These are phyloP conservation scores for Azemiops feae DNA, from an alignment of 2,113 vertebrate genomes.

Conservation along the genomic window DNA sequence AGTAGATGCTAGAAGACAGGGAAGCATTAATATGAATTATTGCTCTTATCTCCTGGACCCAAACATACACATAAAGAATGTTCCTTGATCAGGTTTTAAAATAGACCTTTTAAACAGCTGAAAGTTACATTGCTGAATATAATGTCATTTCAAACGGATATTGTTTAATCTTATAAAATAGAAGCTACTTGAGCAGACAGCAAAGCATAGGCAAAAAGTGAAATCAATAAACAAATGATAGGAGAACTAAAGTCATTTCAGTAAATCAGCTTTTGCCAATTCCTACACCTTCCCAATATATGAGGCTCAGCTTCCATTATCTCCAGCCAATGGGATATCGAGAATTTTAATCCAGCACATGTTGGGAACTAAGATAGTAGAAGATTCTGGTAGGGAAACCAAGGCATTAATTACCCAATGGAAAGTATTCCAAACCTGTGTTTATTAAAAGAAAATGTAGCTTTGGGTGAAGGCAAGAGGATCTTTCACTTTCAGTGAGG, in stretches of 20 bases:
- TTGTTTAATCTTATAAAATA: background rate
- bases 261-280: background rate
- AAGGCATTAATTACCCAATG: background rate
- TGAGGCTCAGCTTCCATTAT: background rate
- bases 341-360: background rate
- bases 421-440: background rate
- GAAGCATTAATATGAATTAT: rapidly evolving
- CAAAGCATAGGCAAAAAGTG: background rate
- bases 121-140: background rate
- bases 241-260: background rate
- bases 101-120: background rate
- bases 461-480: background rate
- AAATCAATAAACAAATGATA: background rate
- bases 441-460: background rate
- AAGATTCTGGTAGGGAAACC: background rate
- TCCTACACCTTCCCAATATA: background rate
- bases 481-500: background rate
- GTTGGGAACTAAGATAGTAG: background rate
- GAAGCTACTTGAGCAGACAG: rapidly evolving
- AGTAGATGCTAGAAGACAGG: background rate
- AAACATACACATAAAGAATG: rapidly evolving
- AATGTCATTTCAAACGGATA: background rate
- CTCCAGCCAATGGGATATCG: background rate
- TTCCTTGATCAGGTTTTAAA: background rate
- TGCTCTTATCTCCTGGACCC: rapidly evolving